phyloP scores from a whole-genome alignment of 2,797 vertebrate species.

The Enteromius mattozi region DNA sequence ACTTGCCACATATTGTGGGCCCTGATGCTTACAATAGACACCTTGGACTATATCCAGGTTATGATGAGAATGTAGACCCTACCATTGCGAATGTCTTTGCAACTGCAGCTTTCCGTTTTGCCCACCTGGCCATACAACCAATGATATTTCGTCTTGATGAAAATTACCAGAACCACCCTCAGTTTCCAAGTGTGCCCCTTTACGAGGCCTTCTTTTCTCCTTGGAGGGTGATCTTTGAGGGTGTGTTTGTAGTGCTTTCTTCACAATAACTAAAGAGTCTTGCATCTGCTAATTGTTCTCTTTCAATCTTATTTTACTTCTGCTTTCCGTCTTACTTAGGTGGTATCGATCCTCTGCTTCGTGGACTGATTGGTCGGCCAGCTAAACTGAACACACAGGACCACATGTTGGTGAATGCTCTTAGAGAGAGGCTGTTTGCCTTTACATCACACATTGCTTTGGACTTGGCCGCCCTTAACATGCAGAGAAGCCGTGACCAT shows the following conservation, averaged over 20 bases:
- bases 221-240: slow-evolving; percentile 85
- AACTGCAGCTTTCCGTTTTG: slow-evolving; percentile 87
- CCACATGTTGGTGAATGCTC: slow-evolving; percentile 76
- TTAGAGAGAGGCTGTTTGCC: slow-evolving; percentile 77
- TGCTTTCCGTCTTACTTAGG: slow-evolving; percentile 63
- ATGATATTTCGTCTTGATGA: slow-evolving; percentile 75
- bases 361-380: slow-evolving; percentile 73
- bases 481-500: slow-evolving; percentile 86
- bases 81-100: slow-evolving; percentile 86
- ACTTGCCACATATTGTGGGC: slow-evolving; percentile 85
- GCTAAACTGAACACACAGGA: slow-evolving; percentile 79
- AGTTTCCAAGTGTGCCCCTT: slow-evolving; percentile 75
- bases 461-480: slow-evolving; percentile 88
- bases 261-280: background rate
- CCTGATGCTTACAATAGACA: slow-evolving; percentile 40
- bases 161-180: slow-evolving; percentile 68
- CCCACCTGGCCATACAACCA: slow-evolving; percentile 84
- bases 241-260: slow-evolving; percentile 67
- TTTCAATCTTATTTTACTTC: background rate
- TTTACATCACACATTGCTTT: slow-evolving; percentile 76
- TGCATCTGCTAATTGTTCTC: background rate
- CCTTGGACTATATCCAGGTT: slow-evolving; percentile 77
- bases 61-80: slow-evolving; percentile 80
- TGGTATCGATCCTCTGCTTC: slow-evolving; percentile 77
- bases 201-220: slow-evolving; percentile 81